Evolutionary conservation across 2,888 invertebrate genomes (phyloP).

Genomic region (Lasioglossum figueresi): DNA sequence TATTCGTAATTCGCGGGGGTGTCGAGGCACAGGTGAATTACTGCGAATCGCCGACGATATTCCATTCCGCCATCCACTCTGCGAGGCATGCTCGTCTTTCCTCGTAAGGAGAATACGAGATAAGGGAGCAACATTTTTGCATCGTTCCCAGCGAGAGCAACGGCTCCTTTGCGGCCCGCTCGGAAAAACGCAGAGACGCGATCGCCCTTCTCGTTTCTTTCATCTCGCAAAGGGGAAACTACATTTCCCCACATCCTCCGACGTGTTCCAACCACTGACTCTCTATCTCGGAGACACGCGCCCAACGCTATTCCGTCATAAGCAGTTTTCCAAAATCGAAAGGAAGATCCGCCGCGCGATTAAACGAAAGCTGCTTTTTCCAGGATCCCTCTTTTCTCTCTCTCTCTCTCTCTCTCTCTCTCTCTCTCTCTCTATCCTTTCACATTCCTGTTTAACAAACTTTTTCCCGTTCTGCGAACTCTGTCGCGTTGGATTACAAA

Average conservation of each 20-base stretch:
- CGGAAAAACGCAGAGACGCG: constrained; percentile 12
- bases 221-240: constrained; percentile 47
- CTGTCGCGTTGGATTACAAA: not conserved
- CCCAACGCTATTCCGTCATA: constrained; percentile 24
- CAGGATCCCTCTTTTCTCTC: not conserved
- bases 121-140: constrained; percentile 44
- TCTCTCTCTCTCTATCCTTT: not conserved
- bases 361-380: not conserved
- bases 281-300: constrained; percentile 1
- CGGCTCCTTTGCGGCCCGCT: constrained; percentile 20
- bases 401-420: not conserved
- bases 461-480: no score
- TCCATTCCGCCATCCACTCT: constrained; percentile 12
- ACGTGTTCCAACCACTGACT: not conserved
- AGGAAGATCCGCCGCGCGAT: not conserved
- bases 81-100: constrained; percentile 23
- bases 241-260: constrained; percentile 35
- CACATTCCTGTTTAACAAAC: not conserved
- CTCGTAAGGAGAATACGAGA: constrained; percentile 47
- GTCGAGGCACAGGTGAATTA: not conserved
- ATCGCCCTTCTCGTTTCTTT: constrained; percentile 44
- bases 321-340: constrained; percentile 28
- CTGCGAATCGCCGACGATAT: not conserved
- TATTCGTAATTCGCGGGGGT: constrained; percentile 23
- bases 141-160: constrained; percentile 29